Conservation (phyloP, 2,888 invertebrate genomes). For the Caenorhabditis sp. region DNA sequence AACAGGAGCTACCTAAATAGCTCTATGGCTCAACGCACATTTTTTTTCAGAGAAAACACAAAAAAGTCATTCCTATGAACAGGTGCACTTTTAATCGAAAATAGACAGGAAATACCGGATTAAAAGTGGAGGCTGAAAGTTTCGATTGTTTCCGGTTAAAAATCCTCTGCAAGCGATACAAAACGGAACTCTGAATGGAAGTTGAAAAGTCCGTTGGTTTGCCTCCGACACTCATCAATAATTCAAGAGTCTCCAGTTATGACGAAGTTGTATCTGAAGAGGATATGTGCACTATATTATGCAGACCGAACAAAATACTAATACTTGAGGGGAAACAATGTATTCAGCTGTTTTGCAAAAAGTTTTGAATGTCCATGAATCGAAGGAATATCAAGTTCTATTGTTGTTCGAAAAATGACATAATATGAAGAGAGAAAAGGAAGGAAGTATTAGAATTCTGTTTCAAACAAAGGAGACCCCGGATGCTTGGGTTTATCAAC, state of each 20-base stretch:
- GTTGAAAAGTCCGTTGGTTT: not conserved
- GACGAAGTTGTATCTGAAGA: constrained; percentile 7
- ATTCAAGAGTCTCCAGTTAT: constrained; percentile 1
- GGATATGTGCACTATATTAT: not conserved
- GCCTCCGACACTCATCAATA: not conserved
- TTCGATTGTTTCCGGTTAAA: not conserved
- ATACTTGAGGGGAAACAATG: constrained; percentile 5
- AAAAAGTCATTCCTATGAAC: constrained; percentile 14
- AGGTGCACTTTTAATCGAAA: not conserved
- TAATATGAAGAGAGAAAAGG: not conserved
- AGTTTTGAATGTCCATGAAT: not conserved
- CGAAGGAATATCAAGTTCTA: not conserved
- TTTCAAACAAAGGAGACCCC: too few relatives aligned
- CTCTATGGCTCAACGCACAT: not conserved
- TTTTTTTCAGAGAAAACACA: constrained; percentile 2
- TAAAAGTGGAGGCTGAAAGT: not conserved
- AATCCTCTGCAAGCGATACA: not conserved
- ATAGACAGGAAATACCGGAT: constrained; percentile 15
- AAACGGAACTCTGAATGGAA: not conserved
- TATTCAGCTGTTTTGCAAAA: not conserved
- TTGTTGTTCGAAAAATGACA: not conserved
- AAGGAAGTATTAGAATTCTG: not conserved
- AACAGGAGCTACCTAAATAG: not conserved
- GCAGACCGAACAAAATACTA: not conserved
- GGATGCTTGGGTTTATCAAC: too few relatives aligned